Evolutionary conservation across 2,888 invertebrate genomes (phyloP).

Genomic region (Pseudococcus jackbeardsleyi): DNA sequence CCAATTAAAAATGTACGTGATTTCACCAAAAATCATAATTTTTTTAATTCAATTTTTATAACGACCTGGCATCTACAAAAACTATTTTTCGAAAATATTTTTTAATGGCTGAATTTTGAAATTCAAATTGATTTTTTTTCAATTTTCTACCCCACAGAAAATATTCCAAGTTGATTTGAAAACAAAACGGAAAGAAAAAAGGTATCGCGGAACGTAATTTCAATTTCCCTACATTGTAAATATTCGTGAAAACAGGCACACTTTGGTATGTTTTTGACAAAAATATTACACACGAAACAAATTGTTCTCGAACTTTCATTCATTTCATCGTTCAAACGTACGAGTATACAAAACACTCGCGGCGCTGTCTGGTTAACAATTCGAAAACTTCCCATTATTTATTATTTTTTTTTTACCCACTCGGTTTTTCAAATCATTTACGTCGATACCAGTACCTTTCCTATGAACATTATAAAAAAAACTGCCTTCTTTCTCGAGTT

Average conservation of each 20-base stretch:
- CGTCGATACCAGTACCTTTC: background rate
- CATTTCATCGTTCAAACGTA: background rate
- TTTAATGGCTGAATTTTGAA: background rate
- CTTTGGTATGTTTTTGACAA: background rate
- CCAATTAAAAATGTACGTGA: background rate
- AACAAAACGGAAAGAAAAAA: background rate
- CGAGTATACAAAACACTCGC: no score
- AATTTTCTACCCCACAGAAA: no score
- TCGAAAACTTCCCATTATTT: background rate
- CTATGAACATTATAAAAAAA: background rate
- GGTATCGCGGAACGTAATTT: background rate
- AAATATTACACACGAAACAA: background rate
- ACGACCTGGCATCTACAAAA: background rate
- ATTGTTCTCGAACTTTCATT: slow-evolving; percentile 11
- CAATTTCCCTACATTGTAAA: background rate
- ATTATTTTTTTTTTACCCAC: background rate
- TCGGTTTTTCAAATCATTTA: background rate
- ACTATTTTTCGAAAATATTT: background rate
- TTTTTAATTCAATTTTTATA: background rate
- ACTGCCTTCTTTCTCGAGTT: background rate
- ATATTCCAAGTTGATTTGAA: background rate
- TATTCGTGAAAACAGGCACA: background rate
- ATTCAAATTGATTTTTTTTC: no score
- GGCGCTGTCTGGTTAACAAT: background rate
- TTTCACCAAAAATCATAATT: background rate